Evolutionary conservation across 2,113 vertebrate species (phyloP), one percentile per base, ranked within the genome.

Genomic region (Dasypus novemcinctus): DNA sequence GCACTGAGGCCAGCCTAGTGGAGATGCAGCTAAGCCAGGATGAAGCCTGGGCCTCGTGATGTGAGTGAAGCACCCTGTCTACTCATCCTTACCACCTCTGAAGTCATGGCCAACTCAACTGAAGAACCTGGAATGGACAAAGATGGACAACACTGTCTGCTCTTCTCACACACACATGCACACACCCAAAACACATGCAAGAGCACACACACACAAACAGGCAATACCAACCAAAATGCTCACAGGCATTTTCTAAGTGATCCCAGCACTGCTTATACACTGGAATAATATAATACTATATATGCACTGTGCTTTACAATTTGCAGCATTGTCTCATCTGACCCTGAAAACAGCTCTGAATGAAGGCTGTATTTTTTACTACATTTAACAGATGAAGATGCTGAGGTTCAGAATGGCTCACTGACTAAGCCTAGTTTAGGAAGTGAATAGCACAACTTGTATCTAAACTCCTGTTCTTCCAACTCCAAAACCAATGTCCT

Each of bases 351-450:
- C 6, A 88, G 33, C 54, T n/a, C 52, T 25, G 11, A n/a, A 29
- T 29, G 36, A 83, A 27, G 25, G 18, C 11, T 59, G 2, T 18
- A 61, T 54, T 33, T 18, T 61, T 72, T 52, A 80, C 57, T 41
- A 52, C 52, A 72, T 74, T 93, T 85, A 57, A 57, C 46, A 93
- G 61, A 68, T 9, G 38, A 87, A 92, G 71, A 84, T 41, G 4
- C 25, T 75, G 57, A 91, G 23, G 8, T 79, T 95, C 69, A 80
- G 78, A 92, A 71, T 95, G 4, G 20, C 38, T 94, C 49, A 54
- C 25, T 61, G 75, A 61, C 21, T 31, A n/a, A 52, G 36, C 4
- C 38, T 66, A 57, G 69, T 38, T 80, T 14, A 87, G 43, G 71
- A 7, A 80, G 33, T 6, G 7, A 69, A 31, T 54, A 43, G 17